Evolutionary conservation across 2,888 invertebrate species (phyloP).

Genomic region (Heteropelma amictum): DNA sequence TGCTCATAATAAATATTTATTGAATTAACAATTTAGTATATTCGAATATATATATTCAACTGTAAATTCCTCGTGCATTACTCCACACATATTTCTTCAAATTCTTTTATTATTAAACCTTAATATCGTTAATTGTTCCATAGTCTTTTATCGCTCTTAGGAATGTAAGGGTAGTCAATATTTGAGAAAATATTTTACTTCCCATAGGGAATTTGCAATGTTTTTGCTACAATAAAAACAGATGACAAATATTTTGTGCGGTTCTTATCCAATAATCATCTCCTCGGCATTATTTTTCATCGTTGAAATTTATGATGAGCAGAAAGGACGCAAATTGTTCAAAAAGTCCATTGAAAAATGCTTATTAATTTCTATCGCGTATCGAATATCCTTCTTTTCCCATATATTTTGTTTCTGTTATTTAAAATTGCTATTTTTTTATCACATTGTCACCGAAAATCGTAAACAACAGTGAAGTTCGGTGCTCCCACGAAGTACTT

Average conservation of each 20-base stretch:
- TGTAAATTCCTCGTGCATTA: conserved; percentile 30
- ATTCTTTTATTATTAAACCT: conserved; percentile 4
- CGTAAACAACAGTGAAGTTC: not conserved
- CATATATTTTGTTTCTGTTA: not conserved
- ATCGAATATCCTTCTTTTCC: no score
- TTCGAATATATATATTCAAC: conserved; percentile 45
- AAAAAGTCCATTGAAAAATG: not conserved
- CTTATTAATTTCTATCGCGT: not conserved
- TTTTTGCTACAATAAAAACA: conserved; percentile 35
- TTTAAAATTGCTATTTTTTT: not conserved
- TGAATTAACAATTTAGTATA: conserved; percentile 54
- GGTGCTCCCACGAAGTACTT: not conserved
- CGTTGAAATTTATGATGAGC: conserved; percentile 19
- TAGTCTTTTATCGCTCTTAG: conserved; percentile 34
- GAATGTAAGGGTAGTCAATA: conserved; percentile 36
- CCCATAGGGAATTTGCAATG: conserved; percentile 36
- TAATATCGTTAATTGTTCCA: not conserved
- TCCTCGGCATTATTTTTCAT: not conserved
- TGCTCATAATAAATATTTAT: conserved; percentile 61
- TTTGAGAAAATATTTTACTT: conserved; percentile 25
- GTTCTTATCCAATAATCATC: conserved; percentile 8
- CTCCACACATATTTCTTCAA: no score
- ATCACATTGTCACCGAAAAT: conserved; percentile 3
- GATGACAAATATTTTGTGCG: conserved; percentile 50
- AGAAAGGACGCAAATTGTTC: not conserved